A percentile compares a stretch with the other conserved stretches of the same genome.
phyloP scores from a whole-genome alignment of 1,140 invertebrate species.

The Oreohelix idahoensis region DNA sequence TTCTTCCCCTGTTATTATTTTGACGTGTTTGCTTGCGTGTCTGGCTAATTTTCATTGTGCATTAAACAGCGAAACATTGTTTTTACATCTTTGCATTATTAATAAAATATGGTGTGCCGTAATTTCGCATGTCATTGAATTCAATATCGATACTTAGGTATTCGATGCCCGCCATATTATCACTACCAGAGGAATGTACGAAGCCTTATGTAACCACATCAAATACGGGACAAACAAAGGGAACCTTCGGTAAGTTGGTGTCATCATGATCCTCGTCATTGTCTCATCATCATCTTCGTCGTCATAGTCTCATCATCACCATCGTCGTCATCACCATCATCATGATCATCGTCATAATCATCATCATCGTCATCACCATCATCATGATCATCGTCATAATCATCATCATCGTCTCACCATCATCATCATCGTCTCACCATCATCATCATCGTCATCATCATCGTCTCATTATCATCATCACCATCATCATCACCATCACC shows the following conservation, averaged over 20 bases:
- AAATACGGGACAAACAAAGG: constrained; percentile 98
- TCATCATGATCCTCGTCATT: constrained; percentile 16
- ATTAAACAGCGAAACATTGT: too few relatives aligned
- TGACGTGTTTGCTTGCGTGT: too few relatives aligned
- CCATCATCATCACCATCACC: neutral
- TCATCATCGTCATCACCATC: too few relatives aligned
- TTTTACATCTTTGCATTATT: too few relatives aligned
- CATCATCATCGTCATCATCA: too few relatives aligned
- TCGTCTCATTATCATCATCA: neutral
- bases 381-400: constrained; percentile 12
- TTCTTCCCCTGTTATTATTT: too few relatives aligned
- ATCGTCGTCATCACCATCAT: too few relatives aligned
- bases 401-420: neutral
- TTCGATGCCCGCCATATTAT: constrained; percentile 95
- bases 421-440: too few relatives aligned
- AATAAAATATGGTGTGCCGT: too few relatives aligned
- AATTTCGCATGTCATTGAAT: too few relatives aligned
- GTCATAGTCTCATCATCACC: too few relatives aligned
- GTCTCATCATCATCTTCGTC: constrained; percentile 1
- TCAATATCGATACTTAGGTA: constrained; percentile 77
- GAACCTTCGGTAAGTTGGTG: constrained; percentile 83
- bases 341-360: neutral
- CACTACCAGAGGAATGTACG: constrained; percentile 95
- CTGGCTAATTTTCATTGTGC: too few relatives aligned
- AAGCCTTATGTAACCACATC: constrained; percentile 95